Evolutionary conservation across 2,113 vertebrate species (phyloP).

Genomic region (Catharus bicknelli): DNA sequence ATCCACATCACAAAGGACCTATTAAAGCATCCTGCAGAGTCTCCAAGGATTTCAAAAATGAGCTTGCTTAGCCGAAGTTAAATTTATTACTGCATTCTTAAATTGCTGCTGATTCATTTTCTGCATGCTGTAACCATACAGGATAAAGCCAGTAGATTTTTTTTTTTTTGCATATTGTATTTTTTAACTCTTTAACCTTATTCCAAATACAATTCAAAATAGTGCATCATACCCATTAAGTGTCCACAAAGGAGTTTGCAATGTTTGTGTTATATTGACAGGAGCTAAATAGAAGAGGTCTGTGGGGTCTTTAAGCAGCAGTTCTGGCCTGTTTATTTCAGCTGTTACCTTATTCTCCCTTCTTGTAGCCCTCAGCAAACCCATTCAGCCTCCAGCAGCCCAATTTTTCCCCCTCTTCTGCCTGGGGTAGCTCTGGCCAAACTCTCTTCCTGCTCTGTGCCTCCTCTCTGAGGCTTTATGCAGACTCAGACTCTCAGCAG

Average conservation of each 20-base stretch:
- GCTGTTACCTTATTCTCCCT: background rate
- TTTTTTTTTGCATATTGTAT: background rate
- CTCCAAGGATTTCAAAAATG: conserved; percentile 45
- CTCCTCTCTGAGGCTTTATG: background rate
- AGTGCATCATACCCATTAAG: background rate
- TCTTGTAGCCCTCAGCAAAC: background rate
- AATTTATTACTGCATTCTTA: conserved; percentile 43
- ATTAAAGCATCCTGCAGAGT: conserved; percentile 30
- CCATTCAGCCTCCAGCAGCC: background rate
- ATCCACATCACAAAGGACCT: conserved; percentile 34
- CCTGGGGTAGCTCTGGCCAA: background rate
- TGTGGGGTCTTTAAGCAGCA: background rate
- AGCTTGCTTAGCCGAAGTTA: background rate
- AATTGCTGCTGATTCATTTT: conserved; percentile 39
- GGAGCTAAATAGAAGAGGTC: background rate
- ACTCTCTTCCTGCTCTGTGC: background rate
- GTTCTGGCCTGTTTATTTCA: background rate
- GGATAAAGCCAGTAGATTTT: background rate
- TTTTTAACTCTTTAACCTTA: background rate
- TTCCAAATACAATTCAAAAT: background rate
- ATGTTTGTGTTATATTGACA: background rate
- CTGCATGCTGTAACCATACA: background rate
- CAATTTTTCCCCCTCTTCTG: background rate
- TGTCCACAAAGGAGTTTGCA: background rate
- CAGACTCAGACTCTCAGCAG: background rate